phyloP scores from a whole-genome alignment of 2,113 vertebrate species.

The Cardinalis cardinalis region DNA sequence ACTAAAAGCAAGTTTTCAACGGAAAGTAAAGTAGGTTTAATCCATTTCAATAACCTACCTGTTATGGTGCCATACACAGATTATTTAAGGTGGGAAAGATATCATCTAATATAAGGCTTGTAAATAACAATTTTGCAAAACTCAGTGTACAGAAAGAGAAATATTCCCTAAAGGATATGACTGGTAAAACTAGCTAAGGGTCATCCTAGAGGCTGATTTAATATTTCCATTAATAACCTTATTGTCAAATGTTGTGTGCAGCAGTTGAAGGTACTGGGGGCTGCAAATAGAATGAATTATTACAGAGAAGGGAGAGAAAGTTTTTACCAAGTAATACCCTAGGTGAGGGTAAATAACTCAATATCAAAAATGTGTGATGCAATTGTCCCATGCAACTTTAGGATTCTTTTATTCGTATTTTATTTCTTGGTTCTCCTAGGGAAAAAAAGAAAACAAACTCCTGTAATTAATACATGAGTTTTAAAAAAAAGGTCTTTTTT shows the following conservation, averaged over 20 bases:
- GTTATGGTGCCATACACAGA: background rate
- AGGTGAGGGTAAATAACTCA: background rate
- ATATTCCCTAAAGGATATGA: background rate
- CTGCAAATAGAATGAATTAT: background rate
- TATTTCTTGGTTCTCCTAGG: background rate
- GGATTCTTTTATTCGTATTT: background rate
- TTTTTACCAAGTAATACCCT: background rate
- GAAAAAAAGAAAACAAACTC: background rate
- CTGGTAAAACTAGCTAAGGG: background rate
- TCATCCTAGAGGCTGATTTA: background rate
- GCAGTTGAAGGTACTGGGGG: background rate
- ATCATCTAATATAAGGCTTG: background rate
- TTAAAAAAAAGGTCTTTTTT: background rate
- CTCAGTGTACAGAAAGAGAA: background rate
- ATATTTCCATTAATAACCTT: background rate
- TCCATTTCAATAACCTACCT: background rate
- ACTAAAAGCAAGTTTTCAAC: background rate
- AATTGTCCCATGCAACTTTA: background rate
- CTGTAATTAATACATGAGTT: background rate
- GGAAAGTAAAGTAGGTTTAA: background rate
- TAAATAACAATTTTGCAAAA: background rate
- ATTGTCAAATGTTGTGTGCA: background rate
- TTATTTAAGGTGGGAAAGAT: background rate
- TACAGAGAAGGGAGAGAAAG: background rate
- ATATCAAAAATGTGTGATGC: background rate